Base-by-base conservation (phyloP, 2,888 invertebrate species). In the Ormyrus labotus region DNA sequence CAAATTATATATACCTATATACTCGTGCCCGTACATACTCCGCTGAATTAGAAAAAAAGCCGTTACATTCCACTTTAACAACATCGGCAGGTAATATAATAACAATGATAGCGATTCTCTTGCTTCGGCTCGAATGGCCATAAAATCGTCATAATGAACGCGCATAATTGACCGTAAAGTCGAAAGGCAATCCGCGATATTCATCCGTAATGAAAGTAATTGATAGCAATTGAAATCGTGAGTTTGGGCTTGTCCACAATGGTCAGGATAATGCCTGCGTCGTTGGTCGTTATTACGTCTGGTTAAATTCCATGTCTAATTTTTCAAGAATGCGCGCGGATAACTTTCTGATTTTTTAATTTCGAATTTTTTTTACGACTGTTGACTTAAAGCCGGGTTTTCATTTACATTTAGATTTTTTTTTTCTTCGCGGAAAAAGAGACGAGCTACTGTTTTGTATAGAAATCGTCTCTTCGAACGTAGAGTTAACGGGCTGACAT, bases 131-230 rank as follows among this genome's bases (percentile, higher is more conserved):
- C 57, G 70, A 70, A 77, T 70, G 64, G 64, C 34, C 77, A 51
- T 80, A 71, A 71, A 75, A 71, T 71, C 48, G 70, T 75, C 63
- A 48, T 58, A 75, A 75, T 51, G 48, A 71, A 61, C 60, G 65
- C 34, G 65, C 53, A 75, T 80, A 80, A 71, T 75, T 75, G 75
- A 70, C 53, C 70, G 65, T 65, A 60, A 80, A 80, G 45, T 53
- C 58, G 48, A 63, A 60, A 67, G 51, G 47, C n/a, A 67, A 63
- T 48, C 4, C 8, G 67, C 34, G 61, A 61, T 78, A 72, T 78
- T 78, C 63, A 73, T 73, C 50, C 47, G 55, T 68, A 71, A 75
- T 80, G 53, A 60, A 67, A 51, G 69, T 65, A 80, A 80, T 74
- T 70, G 69, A 74, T 70, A 58, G 58, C 55, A 75, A 75, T 75